Percentiles rank a stretch among this genome's conserved stretches.
Conservation (phyloP, 2,113 vertebrate genomes). For the Nothoprocta pentlandii region DNA sequence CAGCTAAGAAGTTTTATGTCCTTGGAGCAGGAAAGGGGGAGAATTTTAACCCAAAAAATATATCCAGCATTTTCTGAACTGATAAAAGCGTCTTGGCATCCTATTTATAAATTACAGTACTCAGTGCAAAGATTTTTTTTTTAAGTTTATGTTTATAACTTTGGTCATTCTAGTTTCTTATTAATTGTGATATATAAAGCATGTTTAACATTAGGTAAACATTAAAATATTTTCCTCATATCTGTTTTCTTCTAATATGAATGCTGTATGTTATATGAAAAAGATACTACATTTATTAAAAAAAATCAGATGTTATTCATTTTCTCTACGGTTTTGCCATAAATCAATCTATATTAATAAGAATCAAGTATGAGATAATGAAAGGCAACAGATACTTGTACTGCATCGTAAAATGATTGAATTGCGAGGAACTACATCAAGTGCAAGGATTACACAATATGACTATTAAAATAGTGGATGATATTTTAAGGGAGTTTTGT, state of each 20-base stretch:
- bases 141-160: background rate
- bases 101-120: background rate
- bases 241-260: background rate
- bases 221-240: background rate
- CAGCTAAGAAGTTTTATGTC: background rate
- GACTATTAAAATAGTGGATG: background rate
- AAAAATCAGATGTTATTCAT: background rate
- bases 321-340: background rate
- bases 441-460: background rate
- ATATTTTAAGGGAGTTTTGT: background rate
- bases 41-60: background rate
- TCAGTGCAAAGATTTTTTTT: background rate
- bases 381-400: background rate
- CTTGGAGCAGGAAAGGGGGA: background rate
- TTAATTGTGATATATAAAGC: background rate
- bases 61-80: background rate
- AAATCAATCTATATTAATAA: background rate
- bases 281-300: background rate
- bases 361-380: background rate
- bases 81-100: background rate
- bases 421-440: background rate
- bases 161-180: background rate
- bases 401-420: background rate
- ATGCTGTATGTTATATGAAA: background rate
- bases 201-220: background rate